Base-by-base conservation (phyloP, 1,140 invertebrate genomes). In the Apis cerana region DNA sequence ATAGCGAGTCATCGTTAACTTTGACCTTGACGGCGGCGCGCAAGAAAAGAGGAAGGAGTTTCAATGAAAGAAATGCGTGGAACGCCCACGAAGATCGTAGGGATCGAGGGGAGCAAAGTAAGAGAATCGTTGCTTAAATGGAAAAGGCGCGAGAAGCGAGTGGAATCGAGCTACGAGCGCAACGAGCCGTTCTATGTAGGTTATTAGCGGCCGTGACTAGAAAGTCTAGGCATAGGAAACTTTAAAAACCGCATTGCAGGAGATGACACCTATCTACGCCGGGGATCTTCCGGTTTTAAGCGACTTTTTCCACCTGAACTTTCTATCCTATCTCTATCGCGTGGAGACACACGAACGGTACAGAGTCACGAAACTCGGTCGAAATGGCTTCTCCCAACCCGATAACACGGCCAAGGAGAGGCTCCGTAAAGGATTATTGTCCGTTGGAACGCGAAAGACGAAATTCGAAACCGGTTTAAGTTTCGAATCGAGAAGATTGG, bases 1-100 rank as follows among this genome's bases (percentile, higher is more conserved):
- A 88, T 87, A 85, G 59, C 86, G 27, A 75, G 70, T 70, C 64
- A 10, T 75, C 76, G 61, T 82, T 75, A 87, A 80, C 70, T 80
- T 76, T 75, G 80, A 76, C 76, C 83, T 79, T 85, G 80, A 54
- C 54, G 1, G 67, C 74, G 65, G 27, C 67, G 58, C 23, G 9
- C 50, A 70, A 43, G 33, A 65, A 80, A 58, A 77, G 69, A 50
- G 43, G 75, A 52, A 59, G 54, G 80, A 61, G 72, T 7, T 83
- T 33, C 4, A 69, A 85, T 19, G 64, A 33, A 33, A 33, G 79
- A 82, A 75, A 85, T 58, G 78, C 17, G 33, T 1, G 8, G 19
- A 48, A 85, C 75, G 56, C 69, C 69, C n/a, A 64, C 76, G 61
- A n/a, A n/a, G n/a, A n/a, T n/a, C n/a, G n/a, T n/a, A n/a, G n/a